These are phyloP conservation scores for Crocodylus rhombifer DNA, from an alignment of 2,797 vertebrate species.

Conservation along the genomic window DNA sequence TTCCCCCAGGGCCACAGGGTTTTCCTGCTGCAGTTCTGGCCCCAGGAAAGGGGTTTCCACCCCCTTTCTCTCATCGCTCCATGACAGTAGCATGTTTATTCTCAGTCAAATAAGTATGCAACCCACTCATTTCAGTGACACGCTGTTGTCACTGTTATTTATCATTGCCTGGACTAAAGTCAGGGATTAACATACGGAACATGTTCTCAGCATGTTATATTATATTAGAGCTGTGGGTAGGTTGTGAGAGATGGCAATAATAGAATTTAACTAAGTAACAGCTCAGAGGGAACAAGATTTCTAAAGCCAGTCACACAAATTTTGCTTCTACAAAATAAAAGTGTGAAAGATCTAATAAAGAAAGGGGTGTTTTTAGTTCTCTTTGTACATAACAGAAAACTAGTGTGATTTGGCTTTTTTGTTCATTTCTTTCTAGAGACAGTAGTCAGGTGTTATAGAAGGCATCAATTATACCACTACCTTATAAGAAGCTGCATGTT, in stretches of 20 bases:
- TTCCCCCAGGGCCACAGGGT: no score
- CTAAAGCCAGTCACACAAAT: neutral
- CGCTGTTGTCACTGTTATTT: neutral
- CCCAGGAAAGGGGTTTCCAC: no score
- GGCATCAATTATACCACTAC: neutral
- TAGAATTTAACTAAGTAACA: neutral
- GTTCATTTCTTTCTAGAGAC: neutral
- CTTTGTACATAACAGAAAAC: neutral
- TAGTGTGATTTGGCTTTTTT: neutral
- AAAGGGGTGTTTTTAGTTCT: neutral
- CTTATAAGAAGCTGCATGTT: neutral
- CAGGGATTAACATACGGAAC: neutral
- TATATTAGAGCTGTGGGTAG: neutral
- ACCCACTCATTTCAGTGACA: neutral
- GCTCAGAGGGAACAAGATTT: conserved; percentile 1
- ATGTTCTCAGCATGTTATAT: neutral
- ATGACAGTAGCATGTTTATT: neutral
- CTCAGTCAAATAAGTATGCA: neutral
- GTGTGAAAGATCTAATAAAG: neutral
- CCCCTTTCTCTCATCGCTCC: no score
- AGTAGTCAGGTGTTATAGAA: neutral
- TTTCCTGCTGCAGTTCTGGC: no score
- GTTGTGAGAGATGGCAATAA: neutral
- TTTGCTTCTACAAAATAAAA: neutral
- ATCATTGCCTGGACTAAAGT: neutral